phyloP scores from a whole-genome alignment of 2,797 vertebrate genomes.

The Pseudochirops corinnae region DNA sequence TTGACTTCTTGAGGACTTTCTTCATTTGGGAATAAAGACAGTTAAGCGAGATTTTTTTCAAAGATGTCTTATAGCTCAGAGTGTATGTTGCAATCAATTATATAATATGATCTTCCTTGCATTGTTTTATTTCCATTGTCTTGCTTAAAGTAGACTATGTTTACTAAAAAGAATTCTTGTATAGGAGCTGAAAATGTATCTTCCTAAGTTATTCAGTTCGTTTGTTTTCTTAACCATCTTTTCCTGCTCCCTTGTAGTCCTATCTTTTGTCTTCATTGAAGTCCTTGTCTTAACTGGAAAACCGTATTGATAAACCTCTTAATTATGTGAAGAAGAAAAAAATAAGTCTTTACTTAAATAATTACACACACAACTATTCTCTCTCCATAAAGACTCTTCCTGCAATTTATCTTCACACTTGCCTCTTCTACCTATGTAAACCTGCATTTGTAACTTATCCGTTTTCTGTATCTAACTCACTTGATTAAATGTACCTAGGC shows the following conservation, averaged over 20 bases:
- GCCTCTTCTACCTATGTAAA: neutral
- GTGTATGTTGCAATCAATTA: neutral
- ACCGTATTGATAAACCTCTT: neutral
- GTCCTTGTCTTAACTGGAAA: conserved; percentile 15
- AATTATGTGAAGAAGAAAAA: neutral
- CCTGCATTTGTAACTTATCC: neutral
- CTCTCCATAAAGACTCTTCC: neutral
- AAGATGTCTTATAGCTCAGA: neutral
- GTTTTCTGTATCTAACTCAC: neutral
- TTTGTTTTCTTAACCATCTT: conserved; percentile 10
- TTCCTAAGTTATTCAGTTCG: neutral
- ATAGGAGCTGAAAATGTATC: neutral
- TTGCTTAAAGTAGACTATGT: neutral
- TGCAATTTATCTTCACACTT: neutral
- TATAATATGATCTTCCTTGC: neutral
- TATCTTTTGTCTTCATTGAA: neutral
- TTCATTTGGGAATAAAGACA: neutral
- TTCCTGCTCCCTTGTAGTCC: neutral
- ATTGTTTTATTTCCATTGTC: neutral
- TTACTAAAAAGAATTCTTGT: neutral
- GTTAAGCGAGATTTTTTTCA: neutral
- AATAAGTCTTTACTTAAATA: neutral
- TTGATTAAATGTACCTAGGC: neutral
- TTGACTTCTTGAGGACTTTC: neutral
- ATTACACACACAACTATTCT: neutral